Conservation (phyloP, 92 coral and sea anemone species). For the Montipora capitata region DNA sequence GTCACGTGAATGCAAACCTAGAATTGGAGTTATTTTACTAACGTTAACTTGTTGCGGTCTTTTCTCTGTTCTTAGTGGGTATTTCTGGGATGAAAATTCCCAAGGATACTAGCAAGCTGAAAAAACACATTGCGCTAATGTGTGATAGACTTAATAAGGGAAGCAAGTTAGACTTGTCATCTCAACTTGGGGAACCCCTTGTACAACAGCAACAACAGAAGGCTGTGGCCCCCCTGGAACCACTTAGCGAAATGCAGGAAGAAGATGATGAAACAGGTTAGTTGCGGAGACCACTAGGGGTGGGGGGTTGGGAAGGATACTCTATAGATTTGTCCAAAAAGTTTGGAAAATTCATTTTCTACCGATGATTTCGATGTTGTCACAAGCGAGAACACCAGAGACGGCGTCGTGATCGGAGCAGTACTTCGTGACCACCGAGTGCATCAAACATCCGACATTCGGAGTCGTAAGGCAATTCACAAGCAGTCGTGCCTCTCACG, state of each 20-base stretch:
- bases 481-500: too few relatives aligned
- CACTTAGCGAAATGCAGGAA: constrained; percentile 87
- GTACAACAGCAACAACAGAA: constrained; percentile 82
- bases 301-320: background rate
- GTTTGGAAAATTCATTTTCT: background rate
- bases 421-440: too few relatives aligned
- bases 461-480: too few relatives aligned
- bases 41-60: too few relatives aligned
- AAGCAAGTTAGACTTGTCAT: constrained; percentile 90
- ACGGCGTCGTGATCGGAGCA: too few relatives aligned
- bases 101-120: constrained; percentile 92
- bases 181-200: constrained; percentile 83
- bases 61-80: constrained; percentile 60
- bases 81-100: constrained; percentile 89
- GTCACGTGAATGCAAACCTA: too few relatives aligned
- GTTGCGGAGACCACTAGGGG: background rate
- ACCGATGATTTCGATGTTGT: too few relatives aligned
- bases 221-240: constrained; percentile 80
- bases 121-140: constrained; percentile 95
- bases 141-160: constrained; percentile 98
- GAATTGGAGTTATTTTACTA: too few relatives aligned
- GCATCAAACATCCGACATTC: too few relatives aligned
- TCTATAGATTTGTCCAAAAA: too few relatives aligned
- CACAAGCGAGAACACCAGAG: too few relatives aligned
- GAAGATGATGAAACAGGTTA: constrained; percentile 92